Base-by-base conservation (phyloP, 2,888 invertebrate genomes). In the Emmelina monodactyla region DNA sequence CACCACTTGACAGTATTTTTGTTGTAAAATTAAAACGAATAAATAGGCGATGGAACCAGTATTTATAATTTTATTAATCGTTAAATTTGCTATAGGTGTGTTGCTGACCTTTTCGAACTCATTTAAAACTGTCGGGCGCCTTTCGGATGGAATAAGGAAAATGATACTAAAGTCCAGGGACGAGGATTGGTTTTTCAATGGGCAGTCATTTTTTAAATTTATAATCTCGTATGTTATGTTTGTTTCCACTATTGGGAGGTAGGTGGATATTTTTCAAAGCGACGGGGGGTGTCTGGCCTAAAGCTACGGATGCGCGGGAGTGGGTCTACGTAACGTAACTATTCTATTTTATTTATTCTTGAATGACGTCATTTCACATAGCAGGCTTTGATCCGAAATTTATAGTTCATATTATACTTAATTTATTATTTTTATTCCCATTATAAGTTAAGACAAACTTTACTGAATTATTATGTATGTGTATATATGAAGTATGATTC, bases 181-280 rank as follows among this genome's bases (percentile, higher is more conserved):
- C 51, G 53, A 46, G 64, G 71, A 72, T 72, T 64, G 62, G 64
- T 62, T 68, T 71, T 70, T 64, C 69, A 68, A 70, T 58, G 58
- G 51, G 44, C 55, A 65, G 61, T 63, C 60, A 64, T 71, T 68
- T 69, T 44, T 49, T 43, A 63, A 62, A 71, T 72, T 68, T 71
- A 75, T 70, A 50, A 58, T 63, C 49, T 60, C 62, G 57, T 69
- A 63, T 60, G 65, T 66, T 58, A 65, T 68, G 64, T 71, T 66
- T 69, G 69, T 71, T 73, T 67, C 71, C 63, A 62, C 57, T 53
- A 56, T 49, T 44, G 57, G 51, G 47, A 55, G 54, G 64, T 70
- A 70, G 76, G 71, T 68, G 70, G 66, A 67, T 71, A 64, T 68
- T 55, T 66, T 61, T 58, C 42, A 42, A 48, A 50, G 45, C 73